Percentiles rank a stretch among this genome's conserved stretches.
Evolutionary conservation across 2,888 invertebrate species (phyloP).

Genomic region (Choreutis nemorana): DNA sequence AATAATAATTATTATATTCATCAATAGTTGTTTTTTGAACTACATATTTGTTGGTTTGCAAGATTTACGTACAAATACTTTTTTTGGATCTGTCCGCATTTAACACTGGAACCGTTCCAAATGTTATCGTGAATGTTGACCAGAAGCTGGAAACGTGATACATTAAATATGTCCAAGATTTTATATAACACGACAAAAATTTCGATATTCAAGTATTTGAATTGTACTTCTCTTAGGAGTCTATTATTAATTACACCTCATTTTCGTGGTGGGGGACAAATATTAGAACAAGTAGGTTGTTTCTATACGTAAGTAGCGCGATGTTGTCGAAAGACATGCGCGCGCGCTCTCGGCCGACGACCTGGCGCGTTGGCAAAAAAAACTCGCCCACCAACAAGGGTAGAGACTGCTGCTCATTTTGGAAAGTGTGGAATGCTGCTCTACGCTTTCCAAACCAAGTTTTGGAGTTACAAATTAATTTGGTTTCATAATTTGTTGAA

Average conservation of each 20-base stretch:
- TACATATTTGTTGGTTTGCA: no score
- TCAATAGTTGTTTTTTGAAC: no score
- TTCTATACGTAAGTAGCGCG: conserved; percentile 5
- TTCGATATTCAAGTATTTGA: no score
- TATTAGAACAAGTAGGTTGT: background rate
- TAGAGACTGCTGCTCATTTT: conserved; percentile 9
- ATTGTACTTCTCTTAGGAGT: no score
- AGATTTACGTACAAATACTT: conserved; percentile 1
- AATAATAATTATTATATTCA: no score
- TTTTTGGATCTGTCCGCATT: conserved; percentile 12
- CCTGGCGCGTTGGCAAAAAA: no score
- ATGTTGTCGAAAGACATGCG: conserved; percentile 5
- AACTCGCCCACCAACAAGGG: no score
- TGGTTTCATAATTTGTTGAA: no score
- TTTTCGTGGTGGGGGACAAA: conserved; percentile 6
- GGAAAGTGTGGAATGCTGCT: conserved; percentile 13
- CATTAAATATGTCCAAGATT: no score
- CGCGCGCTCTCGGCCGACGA: conserved; percentile 6
- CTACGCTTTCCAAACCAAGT: conserved; percentile 9
- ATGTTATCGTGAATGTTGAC: conserved; percentile 32
- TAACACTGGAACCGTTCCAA: conserved; percentile 44
- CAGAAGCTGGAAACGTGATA: conserved; percentile 27
- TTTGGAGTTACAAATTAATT: conserved; percentile 9
- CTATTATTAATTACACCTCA: no score
- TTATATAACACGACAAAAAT: no score